Percentiles rank a stretch among this genome's conserved stretches.
phyloP scores from a whole-genome alignment of 2,113 vertebrate species.

The Actinemys pallida region DNA sequence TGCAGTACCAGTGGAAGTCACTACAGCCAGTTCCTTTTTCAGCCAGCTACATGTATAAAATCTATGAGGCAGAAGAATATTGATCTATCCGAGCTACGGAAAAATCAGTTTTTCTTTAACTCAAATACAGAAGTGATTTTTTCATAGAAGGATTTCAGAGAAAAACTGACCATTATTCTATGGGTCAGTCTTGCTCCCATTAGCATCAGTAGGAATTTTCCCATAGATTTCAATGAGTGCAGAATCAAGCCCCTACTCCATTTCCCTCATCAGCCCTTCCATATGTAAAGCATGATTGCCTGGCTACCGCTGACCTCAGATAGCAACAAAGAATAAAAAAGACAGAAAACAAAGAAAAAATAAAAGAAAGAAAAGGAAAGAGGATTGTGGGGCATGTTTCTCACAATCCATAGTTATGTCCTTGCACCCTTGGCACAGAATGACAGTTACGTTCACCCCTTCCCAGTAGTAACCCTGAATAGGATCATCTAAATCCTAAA shows the following conservation, averaged over 20 bases:
- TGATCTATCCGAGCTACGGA: not conserved
- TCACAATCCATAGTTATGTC: not conserved
- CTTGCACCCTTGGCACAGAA: not conserved
- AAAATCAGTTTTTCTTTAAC: not conserved
- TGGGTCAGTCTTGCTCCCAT: not conserved
- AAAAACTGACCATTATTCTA: slow-evolving; percentile 1
- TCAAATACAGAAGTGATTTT: not conserved
- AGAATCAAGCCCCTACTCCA: not conserved
- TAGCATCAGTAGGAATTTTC: not conserved
- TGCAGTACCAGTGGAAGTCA: not conserved
- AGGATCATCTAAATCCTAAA: not conserved
- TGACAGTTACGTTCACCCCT: not conserved
- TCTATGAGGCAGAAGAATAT: not conserved
- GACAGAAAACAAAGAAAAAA: fast-evolving
- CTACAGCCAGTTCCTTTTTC: not conserved
- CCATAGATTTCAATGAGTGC: not conserved
- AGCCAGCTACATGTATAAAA: not conserved
- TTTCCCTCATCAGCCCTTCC: not conserved
- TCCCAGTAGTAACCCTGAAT: not conserved
- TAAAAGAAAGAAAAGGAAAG: not conserved
- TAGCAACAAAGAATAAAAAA: not conserved
- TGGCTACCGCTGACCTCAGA: not conserved
- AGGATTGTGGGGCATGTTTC: not conserved
- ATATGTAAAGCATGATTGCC: not conserved
- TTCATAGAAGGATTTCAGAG: not conserved